Evolutionary conservation across 2,797 vertebrate species (phyloP), one percentile per base, ranked within the genome.

Genomic region (Morelia viridis): DNA sequence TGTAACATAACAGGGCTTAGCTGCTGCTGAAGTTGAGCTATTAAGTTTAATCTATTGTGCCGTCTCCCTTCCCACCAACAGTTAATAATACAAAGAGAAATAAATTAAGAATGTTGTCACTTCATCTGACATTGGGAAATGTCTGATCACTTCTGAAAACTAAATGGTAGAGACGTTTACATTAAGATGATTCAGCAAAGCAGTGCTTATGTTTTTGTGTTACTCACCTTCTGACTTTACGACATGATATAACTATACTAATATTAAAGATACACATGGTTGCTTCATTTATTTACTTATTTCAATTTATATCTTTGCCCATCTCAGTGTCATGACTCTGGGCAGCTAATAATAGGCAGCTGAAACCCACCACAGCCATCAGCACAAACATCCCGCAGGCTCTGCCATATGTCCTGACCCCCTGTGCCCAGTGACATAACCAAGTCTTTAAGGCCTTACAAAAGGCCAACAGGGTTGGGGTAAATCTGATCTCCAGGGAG

Each of bases 191-290:
- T 96, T 88, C 71, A 86, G 10, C 24, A 80, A 89, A 41, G n/a
- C 50, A 83, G 3, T 87, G 24, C 68, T 56, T 9, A 28, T 24
- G 19, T 90, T 89, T 41, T 71, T 90, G 61, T 56, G 11, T 76
- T 62, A 57, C 57, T 62, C 35, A 7, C 26, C 56, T 94, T 85
- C 50, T 91, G 28, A 94, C 61, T 53, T 86, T 64, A 91, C 87
- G 96, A 92, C 95, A 94, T 31, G 90, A 91, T 92, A 90, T 64
- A 89, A 56, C 64, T 91, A 11, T 46, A 86, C 91, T 94, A 94
- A 95, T 8, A 13, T 90, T 96, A 96, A 97, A 96, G 94, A 92
- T 94, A 93, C 91, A 95, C 93, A 94, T 93, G 96, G 95, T 94
- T 80, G 41, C 41, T 80, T 24, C 46, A 46, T 46, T 1, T 46